A percentile compares a stretch with the other conserved stretches of the same genome.
phyloP scores from a whole-genome alignment of 2,888 invertebrate species.

The Acanthococcus lagerstroemiae region DNA sequence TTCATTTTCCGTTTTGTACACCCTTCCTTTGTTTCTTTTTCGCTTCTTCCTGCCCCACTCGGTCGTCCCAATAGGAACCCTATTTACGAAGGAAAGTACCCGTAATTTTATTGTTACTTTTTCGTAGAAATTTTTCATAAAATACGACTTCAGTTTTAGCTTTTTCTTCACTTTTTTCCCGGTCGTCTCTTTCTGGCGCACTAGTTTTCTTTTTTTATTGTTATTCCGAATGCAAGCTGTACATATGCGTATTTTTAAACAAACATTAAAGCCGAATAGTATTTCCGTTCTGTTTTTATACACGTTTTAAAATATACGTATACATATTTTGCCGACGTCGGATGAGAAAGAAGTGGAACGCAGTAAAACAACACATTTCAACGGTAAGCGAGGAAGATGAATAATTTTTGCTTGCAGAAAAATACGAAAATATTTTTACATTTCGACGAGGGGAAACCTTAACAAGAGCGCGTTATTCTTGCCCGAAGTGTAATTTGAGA shows the following conservation, averaged over 20 bases:
- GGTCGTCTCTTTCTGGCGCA: not conserved
- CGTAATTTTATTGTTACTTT: conserved; percentile 26
- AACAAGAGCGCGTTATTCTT: too few relatives aligned
- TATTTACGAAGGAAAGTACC: conserved; percentile 9
- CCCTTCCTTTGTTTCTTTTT: not conserved
- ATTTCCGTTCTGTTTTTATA: conserved; percentile 1
- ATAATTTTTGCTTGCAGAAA: too few relatives aligned
- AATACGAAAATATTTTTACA: too few relatives aligned
- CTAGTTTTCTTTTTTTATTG: not conserved
- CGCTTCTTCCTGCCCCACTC: not conserved
- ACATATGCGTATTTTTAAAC: conserved; percentile 24
- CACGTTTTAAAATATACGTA: too few relatives aligned
- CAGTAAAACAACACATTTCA: too few relatives aligned
- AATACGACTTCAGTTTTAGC: conserved; percentile 6
- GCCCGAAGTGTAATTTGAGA: too few relatives aligned
- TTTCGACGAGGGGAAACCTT: too few relatives aligned
- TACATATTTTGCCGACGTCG: too few relatives aligned
- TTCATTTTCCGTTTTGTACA: conserved; percentile 19
- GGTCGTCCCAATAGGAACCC: conserved; percentile 14
- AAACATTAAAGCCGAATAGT: conserved; percentile 18
- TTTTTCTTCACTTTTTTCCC: not conserved
- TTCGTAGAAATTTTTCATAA: conserved; percentile 22
- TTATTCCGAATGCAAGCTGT: conserved; percentile 11
- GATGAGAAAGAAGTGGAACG: too few relatives aligned
- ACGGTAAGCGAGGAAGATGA: too few relatives aligned